phyloP scores from a whole-genome alignment of 2,113 vertebrate species.

The Hyla sarda region DNA sequence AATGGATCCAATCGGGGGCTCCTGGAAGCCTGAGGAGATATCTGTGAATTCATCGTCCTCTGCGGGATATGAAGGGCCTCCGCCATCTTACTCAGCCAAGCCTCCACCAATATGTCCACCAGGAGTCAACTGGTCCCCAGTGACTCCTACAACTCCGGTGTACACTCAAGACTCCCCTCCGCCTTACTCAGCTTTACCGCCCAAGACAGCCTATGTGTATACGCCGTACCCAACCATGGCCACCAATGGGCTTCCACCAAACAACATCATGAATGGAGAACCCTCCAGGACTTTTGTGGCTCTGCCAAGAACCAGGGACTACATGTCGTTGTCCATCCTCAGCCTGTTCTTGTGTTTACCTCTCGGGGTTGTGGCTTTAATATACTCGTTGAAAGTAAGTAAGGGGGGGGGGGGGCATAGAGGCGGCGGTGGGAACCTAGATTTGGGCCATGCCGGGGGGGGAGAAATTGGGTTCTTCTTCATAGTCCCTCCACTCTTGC shows the following conservation, averaged over 20 bases:
- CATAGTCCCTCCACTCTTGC: no score
- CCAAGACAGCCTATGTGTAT: neutral
- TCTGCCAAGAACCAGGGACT: neutral
- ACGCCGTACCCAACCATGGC: neutral
- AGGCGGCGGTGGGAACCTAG: neutral
- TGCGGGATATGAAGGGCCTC: neutral
- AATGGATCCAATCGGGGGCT: no score
- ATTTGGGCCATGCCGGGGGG: neutral
- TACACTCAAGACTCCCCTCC: neutral
- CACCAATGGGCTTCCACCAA: neutral
- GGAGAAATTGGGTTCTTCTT: no score
- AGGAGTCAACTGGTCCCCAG: no score
- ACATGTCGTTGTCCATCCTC: neutral
- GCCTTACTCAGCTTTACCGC: neutral
- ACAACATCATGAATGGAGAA: neutral
- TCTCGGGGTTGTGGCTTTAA: neutral
- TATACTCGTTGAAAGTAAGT: neutral
- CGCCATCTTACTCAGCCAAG: neutral
- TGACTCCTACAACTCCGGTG: no score
- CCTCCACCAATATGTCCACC: no score
- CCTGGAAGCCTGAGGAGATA: neutral
- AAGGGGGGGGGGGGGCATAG: neutral
- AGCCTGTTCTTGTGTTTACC: neutral
- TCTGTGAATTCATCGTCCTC: neutral
- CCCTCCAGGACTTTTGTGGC: neutral